Conservation (phyloP, 2,888 invertebrate genomes). For the Dexiosoma caninum region DNA sequence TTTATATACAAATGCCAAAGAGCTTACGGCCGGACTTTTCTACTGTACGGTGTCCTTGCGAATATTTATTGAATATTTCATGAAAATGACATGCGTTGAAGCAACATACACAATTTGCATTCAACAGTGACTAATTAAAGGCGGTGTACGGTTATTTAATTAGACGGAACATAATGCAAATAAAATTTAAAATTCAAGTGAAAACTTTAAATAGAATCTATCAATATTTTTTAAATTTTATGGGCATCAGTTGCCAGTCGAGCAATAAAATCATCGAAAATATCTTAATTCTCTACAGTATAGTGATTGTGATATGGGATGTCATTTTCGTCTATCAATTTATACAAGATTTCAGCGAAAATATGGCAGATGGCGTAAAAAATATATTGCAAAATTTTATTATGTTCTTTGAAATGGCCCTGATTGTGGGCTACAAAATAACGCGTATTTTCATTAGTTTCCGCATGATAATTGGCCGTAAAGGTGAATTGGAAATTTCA, state of each 20-base stretch:
- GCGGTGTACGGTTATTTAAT: background rate
- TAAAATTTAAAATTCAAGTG: background rate
- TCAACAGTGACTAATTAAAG: background rate
- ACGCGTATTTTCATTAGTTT: slow-evolving; percentile 60
- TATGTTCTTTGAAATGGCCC: background rate
- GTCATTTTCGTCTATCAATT: background rate
- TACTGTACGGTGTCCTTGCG: too few relatives aligned
- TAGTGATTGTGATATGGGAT: slow-evolving; percentile 31
- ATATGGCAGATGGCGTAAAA: background rate
- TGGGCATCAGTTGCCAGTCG: slow-evolving; percentile 65
- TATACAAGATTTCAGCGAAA: too few relatives aligned
- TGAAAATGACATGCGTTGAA: too few relatives aligned
- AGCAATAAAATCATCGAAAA: slow-evolving; percentile 7
- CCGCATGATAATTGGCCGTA: slow-evolving; percentile 59
- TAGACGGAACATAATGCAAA: background rate
- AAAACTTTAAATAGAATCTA: slow-evolving; percentile 20
- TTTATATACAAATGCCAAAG: too few relatives aligned
- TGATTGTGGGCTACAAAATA: slow-evolving; percentile 55
- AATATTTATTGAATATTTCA: too few relatives aligned
- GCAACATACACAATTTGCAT: too few relatives aligned
- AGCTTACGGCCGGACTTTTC: too few relatives aligned
- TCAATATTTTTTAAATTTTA: slow-evolving; percentile 64
- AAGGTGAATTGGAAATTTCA: slow-evolving; percentile 51
- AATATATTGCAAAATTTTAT: background rate
- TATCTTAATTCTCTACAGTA: slow-evolving; percentile 13